Base-by-base conservation (phyloP, 2,797 vertebrate species). In the Naso thynnoides region DNA sequence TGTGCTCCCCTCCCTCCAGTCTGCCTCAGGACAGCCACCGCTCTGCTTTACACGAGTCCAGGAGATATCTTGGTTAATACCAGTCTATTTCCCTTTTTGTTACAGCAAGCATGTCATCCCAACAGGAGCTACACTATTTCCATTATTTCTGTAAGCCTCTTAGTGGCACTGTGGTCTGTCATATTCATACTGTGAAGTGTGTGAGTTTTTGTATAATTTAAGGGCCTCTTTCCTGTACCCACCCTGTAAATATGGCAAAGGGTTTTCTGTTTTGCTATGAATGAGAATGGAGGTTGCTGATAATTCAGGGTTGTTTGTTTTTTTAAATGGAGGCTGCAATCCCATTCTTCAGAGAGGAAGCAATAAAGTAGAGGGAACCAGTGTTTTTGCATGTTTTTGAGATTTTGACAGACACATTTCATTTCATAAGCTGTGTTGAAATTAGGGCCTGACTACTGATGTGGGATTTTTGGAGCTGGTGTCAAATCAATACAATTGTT, bases 91-190 rank as follows among this genome's bases (percentile, higher is more conserved):
- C 62, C 75, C 59, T 74, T 78, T 77, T 76, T 67, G 81, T 84
- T 76, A 67, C 60, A 69, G 83, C 73, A 19, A 64, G 76, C 77
- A 55, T 69, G 86, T 81, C 81, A 83, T 84, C 67, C 1, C 80
- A 76, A 23, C 81, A 78, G 84, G 78, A 81, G 76, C 70, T 47
- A 82, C 83, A 73, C 65, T 67, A 73, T 70, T 78, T 67, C 79
- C 79, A 85, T 90, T 88, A 85, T 88, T 88, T 77, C 67, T 72
- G 67, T 89, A 90, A 91, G 80, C 90, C 72, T 66, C 89, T 91
- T 87, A 88, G 75, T 60, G 60, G 58, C 21, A 5, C 52, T 63
- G 61, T 56, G 66, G 69, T 73, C 79, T 79, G 78, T 66, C 79
- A 76, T 72, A 68, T 67, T 78, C 76, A 65, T 64, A 67, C 42